Percentiles rank a stretch among this genome's conserved stretches.
Conservation (phyloP, 2,797 vertebrate species). For the Oryzias dopingdopingensis region DNA sequence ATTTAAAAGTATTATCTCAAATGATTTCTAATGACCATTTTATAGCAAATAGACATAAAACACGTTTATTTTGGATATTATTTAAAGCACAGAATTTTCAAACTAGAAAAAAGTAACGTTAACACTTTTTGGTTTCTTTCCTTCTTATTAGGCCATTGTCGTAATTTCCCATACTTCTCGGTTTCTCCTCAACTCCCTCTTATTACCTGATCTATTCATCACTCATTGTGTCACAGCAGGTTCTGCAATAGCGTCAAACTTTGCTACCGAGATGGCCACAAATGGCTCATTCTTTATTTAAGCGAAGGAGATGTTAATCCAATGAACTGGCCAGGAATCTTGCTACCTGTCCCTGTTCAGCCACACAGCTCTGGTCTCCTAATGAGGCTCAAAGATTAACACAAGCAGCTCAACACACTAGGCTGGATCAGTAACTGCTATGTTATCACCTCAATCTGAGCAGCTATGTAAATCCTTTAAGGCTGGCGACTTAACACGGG, state of each 20-base stretch:
- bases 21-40: too few relatives aligned
- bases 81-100: too few relatives aligned
- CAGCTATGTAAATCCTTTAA: conserved; percentile 36
- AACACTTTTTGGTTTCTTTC: conserved; percentile 14
- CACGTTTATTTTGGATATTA: too few relatives aligned
- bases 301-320: conserved; percentile 58
- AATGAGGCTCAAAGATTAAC: conserved; percentile 62
- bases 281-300: conserved; percentile 75
- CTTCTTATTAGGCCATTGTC: conserved; percentile 16
- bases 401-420: conserved; percentile 61
- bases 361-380: conserved; percentile 56
- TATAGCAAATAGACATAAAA: too few relatives aligned
- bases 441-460: conserved; percentile 54
- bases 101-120: neutral
- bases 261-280: conserved; percentile 60
- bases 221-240: conserved; percentile 39
- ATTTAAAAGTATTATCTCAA: too few relatives aligned
- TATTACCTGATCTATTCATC: conserved; percentile 37
- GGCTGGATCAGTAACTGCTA: conserved; percentile 47
- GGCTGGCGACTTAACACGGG: conserved; percentile 8
- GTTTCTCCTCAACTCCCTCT: conserved; percentile 14
- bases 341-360: conserved; percentile 49
- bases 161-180: conserved; percentile 5
- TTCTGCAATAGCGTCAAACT: conserved; percentile 49
- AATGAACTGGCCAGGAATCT: conserved; percentile 36